Conservation (phyloP, 2,888 invertebrate genomes). For the Xestia c-nigrum region DNA sequence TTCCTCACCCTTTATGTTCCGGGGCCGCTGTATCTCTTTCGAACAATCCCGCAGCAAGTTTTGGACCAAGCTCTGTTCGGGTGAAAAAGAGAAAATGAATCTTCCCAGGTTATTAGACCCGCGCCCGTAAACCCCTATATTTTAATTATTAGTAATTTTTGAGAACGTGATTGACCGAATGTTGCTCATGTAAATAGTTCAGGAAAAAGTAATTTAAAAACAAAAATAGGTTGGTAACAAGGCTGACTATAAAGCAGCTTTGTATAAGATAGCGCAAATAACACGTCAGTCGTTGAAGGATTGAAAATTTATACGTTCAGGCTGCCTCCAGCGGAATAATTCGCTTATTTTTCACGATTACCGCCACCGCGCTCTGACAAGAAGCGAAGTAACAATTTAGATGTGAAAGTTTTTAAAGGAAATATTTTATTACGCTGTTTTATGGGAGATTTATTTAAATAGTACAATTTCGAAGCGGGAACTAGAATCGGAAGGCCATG, state of each 20-base stretch:
- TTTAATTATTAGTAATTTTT: too few relatives aligned
- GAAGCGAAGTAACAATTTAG: slow-evolving; percentile 58
- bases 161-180: too few relatives aligned
- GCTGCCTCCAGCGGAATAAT: slow-evolving; percentile 66
- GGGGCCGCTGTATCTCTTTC: too few relatives aligned
- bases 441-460: slow-evolving; percentile 46
- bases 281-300: slow-evolving; percentile 72
- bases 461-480: not conserved
- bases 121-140: too few relatives aligned
- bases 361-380: slow-evolving; percentile 50
- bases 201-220: slow-evolving; percentile 8
- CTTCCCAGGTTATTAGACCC: too few relatives aligned
- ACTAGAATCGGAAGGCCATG: not conserved
- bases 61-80: too few relatives aligned
- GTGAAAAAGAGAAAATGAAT: too few relatives aligned
- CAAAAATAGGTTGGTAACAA: slow-evolving; percentile 30
- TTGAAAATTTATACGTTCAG: slow-evolving; percentile 75
- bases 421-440: slow-evolving; percentile 43
- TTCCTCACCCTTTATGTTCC: too few relatives aligned
- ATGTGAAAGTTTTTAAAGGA: slow-evolving; percentile 48
- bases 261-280: slow-evolving; percentile 74
- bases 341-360: slow-evolving; percentile 69
- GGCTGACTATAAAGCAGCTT: slow-evolving; percentile 59
- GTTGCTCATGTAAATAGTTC: too few relatives aligned
- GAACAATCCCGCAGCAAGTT: too few relatives aligned